phyloP scores from a whole-genome alignment of 2,888 invertebrate species.

The Nymphalis c-album region DNA sequence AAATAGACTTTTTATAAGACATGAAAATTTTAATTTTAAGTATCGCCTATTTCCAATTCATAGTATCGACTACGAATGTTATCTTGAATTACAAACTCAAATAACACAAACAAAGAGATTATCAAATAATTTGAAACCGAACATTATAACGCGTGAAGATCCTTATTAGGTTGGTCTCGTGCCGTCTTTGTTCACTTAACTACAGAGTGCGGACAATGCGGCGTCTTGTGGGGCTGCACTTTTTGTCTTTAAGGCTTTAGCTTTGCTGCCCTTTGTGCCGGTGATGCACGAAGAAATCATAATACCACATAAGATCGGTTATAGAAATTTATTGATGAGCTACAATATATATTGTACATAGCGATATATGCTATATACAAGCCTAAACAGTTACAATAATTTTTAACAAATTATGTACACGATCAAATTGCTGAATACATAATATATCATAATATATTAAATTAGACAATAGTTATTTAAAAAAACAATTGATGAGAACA shows the following conservation, averaged over 20 bases:
- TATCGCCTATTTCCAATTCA: not conserved
- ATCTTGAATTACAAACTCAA: not conserved
- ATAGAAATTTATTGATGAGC: too few relatives aligned
- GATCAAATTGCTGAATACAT: too few relatives aligned
- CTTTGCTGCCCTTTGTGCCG: slow-evolving; percentile 47
- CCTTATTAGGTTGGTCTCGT: slow-evolving; percentile 33
- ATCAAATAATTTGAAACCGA: slow-evolving; percentile 20
- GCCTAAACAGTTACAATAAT: too few relatives aligned
- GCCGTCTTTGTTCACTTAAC: slow-evolving; percentile 41
- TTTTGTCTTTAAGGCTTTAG: slow-evolving; percentile 62
- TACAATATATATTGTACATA: too few relatives aligned
- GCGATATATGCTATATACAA: too few relatives aligned
- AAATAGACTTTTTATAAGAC: too few relatives aligned
- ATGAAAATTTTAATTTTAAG: too few relatives aligned
- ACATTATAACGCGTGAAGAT: slow-evolving; percentile 35
- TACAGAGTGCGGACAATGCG: slow-evolving; percentile 42
- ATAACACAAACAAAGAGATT: slow-evolving; percentile 13
- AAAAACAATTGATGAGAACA: too few relatives aligned
- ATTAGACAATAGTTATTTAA: too few relatives aligned
- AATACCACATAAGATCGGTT: not conserved
- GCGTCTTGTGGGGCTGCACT: slow-evolving; percentile 47
- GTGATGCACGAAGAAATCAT: slow-evolving; percentile 51
- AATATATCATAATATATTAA: too few relatives aligned
- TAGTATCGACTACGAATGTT: slow-evolving; percentile 1
- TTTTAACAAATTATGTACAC: too few relatives aligned